Evolutionary conservation across 35 echinoderm and acorn worm species (phyloP).

Genomic region (Anneissia japonica): DNA sequence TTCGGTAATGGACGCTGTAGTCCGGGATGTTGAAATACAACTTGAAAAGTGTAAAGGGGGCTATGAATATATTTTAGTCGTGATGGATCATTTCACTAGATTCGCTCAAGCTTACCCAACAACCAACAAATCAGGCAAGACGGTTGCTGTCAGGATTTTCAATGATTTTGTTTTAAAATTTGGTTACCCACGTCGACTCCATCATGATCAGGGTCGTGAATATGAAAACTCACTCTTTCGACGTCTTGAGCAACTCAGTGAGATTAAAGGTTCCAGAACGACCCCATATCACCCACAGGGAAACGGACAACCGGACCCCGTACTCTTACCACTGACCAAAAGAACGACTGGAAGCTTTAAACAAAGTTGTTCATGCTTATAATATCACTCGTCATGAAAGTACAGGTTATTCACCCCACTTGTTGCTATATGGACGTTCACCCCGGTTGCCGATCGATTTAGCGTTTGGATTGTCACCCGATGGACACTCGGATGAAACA

Average conservation of each 20-base stretch:
- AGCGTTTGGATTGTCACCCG: too few species aligned
- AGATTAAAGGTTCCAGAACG: slow-evolving; percentile 3
- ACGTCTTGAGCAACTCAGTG: slow-evolving; percentile 16
- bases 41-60: slow-evolving; percentile 34
- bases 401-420: slow-evolving; percentile 49
- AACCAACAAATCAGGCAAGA: slow-evolving; percentile 32
- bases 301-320: neutral
- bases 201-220: slow-evolving; percentile 47
- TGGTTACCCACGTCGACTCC: slow-evolving; percentile 33
- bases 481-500: too few species aligned
- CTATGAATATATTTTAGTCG: slow-evolving; percentile 57
- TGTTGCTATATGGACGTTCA: slow-evolving; percentile 31
- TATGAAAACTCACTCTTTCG: slow-evolving; percentile 33
- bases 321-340: neutral
- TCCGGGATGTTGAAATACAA: too few species aligned
- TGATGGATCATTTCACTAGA: slow-evolving; percentile 53
- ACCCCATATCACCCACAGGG: slow-evolving; percentile 18
- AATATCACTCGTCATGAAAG: slow-evolving; percentile 43
- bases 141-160: slow-evolving; percentile 51
- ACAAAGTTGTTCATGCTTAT: slow-evolving; percentile 48
- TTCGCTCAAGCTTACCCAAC: slow-evolving; percentile 67
- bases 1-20: too few species aligned
- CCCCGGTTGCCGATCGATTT: slow-evolving; percentile 41
- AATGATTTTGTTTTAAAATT: slow-evolving; percentile 40
- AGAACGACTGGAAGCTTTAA: slow-evolving; percentile 48